Evolutionary conservation across 1,140 invertebrate species (phyloP).

Genomic region (Euschistus heros): DNA sequence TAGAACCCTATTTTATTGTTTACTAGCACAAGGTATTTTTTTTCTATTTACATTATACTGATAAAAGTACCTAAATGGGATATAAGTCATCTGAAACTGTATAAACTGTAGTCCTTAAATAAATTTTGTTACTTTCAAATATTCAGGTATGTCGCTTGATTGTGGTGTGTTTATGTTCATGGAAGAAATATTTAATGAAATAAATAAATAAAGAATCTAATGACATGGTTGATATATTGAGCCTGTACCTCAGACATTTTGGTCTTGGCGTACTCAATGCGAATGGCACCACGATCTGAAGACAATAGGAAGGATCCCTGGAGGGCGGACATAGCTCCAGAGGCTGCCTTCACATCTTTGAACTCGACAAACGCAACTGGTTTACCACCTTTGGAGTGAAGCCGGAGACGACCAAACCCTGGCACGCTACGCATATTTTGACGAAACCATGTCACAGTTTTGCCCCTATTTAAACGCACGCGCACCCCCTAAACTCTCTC

Average conservation of each 20-base stretch:
- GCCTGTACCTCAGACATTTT: constrained; percentile 78
- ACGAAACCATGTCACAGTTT: constrained; percentile 30
- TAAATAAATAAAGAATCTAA: too few species aligned
- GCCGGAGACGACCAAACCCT: constrained; percentile 92
- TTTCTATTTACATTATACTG: too few species aligned
- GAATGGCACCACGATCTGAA: constrained; percentile 88
- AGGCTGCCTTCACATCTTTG: constrained; percentile 78
- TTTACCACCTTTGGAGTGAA: constrained; percentile 87
- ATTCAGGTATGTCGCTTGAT: too few species aligned
- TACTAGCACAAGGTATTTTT: too few species aligned
- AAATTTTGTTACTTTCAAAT: too few species aligned
- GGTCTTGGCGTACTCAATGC: constrained; percentile 96
- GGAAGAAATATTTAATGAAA: too few species aligned
- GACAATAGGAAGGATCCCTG: constrained; percentile 90
- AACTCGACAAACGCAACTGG: constrained; percentile 96
- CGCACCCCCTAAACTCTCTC: constrained; percentile 1
- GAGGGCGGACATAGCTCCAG: constrained; percentile 78
- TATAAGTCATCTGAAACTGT: too few species aligned
- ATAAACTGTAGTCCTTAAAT: too few species aligned
- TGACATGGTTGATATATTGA: constrained; percentile 13
- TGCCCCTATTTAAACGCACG: not conserved
- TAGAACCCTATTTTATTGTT: too few species aligned
- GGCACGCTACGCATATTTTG: constrained; percentile 66
- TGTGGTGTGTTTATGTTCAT: too few species aligned
- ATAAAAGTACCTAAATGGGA: too few species aligned